These are phyloP conservation scores for Cavia porcellus DNA, from an alignment of 2,113 vertebrate species.

Conservation along the genomic window DNA sequence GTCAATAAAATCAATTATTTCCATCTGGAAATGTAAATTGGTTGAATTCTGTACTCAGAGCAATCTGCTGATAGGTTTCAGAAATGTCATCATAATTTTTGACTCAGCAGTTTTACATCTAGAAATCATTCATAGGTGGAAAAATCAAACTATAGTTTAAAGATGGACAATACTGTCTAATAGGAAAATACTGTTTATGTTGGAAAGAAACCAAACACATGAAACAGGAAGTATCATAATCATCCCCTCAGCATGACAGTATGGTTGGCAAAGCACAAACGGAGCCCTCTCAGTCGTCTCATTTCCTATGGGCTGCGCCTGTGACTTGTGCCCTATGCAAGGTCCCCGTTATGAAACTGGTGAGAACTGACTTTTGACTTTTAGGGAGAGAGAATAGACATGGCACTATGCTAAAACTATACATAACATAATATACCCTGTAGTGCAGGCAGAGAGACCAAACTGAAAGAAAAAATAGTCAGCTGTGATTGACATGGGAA, in stretches of 20 bases:
- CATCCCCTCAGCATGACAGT: not conserved
- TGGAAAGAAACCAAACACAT: conserved; percentile 1
- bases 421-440: too few species aligned
- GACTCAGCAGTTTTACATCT: not conserved
- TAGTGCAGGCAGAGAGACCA: too few species aligned
- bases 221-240: not conserved
- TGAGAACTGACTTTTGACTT: not conserved
- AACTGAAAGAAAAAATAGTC: not conserved
- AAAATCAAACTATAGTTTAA: not conserved
- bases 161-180: not conserved
- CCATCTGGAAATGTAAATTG: not conserved
- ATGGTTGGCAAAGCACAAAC: not conserved
- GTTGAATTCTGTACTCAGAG: not conserved
- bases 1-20: conserved; percentile 21
- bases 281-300: not conserved
- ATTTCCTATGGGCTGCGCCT: not conserved
- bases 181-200: not conserved
- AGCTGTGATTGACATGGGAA: not conserved
- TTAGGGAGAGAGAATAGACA: not conserved
- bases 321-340: not conserved
- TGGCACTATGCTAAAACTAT: fast-evolving
- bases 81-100: not conserved
- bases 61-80: not conserved
- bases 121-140: not conserved
- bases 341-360: not conserved